Evolutionary conservation across 1,140 invertebrate species (phyloP).

Genomic region (Calosoma granatense): DNA sequence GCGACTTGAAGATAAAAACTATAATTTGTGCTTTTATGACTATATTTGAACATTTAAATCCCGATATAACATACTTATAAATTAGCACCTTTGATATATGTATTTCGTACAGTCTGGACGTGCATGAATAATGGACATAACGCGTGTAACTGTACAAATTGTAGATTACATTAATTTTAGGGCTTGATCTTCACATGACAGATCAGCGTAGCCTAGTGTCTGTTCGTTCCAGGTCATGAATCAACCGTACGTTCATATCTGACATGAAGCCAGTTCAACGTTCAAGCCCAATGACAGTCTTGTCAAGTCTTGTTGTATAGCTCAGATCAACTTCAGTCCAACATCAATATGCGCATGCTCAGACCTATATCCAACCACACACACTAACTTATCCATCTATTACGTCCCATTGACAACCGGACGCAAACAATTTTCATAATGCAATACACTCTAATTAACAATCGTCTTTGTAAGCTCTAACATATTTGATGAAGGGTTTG

Average conservation of each 20-base stretch:
- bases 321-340: no score
- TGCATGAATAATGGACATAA: background rate
- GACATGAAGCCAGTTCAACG: no score
- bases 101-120: no score
- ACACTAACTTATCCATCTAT: slow-evolving; percentile 3
- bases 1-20: no score
- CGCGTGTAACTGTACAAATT: background rate
- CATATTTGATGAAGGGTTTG: no score
- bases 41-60: no score
- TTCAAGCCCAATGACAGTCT: no score
- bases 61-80: no score
- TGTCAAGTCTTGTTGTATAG: no score
- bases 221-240: background rate
- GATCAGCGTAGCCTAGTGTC: background rate
- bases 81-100: no score
- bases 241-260: no score
- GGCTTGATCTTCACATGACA: background rate
- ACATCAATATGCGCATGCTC: background rate
- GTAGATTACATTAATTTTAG: background rate
- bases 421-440: slow-evolving; percentile 4
- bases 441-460: background rate
- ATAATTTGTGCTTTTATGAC: no score
- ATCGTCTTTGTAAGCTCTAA: background rate
- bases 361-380: background rate
- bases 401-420: slow-evolving; percentile 3